Evolutionary conservation across 2,113 vertebrate species (phyloP).

Genomic region (Bucco capensis): DNA sequence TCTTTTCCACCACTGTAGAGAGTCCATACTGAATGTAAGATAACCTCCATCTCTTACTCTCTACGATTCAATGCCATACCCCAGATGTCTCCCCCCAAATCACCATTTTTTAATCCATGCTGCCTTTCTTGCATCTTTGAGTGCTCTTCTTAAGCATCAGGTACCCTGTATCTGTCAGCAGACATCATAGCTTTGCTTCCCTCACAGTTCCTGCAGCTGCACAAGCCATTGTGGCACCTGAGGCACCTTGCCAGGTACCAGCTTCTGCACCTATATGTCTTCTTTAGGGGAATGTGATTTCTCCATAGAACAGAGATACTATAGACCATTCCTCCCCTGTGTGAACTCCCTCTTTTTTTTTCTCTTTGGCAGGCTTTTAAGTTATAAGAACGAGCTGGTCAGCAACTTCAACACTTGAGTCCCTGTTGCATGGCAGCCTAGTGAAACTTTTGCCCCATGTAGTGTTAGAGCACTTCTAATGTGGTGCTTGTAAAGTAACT

Average conservation of each 20-base stretch:
- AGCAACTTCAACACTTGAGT: neutral
- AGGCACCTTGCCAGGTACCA: neutral
- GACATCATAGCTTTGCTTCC: neutral
- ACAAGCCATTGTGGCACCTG: accelerated
- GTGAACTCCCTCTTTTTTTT: neutral
- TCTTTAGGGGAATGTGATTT: neutral
- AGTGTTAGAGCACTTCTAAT: neutral
- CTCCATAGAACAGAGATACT: neutral
- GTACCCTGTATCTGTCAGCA: neutral
- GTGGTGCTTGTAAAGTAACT: neutral
- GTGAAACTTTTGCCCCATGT: neutral
- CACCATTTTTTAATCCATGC: neutral
- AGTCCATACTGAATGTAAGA: neutral
- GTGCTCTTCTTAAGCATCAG: neutral
- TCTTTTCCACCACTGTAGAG: neutral
- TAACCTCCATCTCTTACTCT: neutral
- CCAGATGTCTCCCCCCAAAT: neutral
- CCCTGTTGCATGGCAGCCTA: accelerated
- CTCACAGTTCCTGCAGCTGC: neutral
- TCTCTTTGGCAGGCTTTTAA: neutral
- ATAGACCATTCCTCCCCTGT: neutral
- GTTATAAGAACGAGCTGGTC: neutral
- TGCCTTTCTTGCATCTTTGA: neutral
- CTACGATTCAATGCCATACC: neutral
- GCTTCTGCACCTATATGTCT: neutral